These are phyloP conservation scores for Steinernema khuongi DNA, from an alignment of 1,140 invertebrate genomes.

Conservation along the genomic window DNA sequence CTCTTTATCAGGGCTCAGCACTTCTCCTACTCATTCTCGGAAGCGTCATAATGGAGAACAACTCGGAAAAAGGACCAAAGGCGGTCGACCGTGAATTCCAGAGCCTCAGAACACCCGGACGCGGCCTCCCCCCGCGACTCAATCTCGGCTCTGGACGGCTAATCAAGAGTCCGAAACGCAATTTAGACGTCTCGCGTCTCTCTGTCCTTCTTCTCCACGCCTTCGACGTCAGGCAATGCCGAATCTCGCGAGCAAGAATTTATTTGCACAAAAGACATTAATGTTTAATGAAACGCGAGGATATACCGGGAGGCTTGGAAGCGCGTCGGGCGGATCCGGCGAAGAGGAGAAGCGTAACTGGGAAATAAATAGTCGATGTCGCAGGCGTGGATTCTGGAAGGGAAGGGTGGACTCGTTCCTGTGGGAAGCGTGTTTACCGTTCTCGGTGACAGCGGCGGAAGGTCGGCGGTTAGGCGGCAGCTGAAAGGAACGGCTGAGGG, in stretches of 20 bases:
- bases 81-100: background rate
- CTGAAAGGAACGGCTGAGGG: no score
- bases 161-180: background rate
- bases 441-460: no score
- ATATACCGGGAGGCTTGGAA: background rate
- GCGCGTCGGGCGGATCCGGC: background rate
- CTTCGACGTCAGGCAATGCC: background rate
- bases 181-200: background rate
- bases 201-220: background rate
- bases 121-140: background rate
- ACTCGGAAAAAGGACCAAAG: no score
- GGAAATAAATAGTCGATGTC: background rate
- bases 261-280: slow-evolving; percentile 7
- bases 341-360: background rate
- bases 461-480: no score
- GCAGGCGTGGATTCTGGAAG: background rate
- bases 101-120: background rate
- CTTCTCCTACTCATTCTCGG: no score
- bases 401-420: no score
- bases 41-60: no score
- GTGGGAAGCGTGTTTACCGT: no score
- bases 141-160: background rate
- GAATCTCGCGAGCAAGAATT: background rate
- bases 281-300: background rate
- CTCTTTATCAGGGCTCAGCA: no score